A percentile compares a stretch with the other conserved stretches of the same genome.
Evolutionary conservation across 2,113 vertebrate genomes (phyloP).

Genomic region (Macroglossus sobrinus): DNA sequence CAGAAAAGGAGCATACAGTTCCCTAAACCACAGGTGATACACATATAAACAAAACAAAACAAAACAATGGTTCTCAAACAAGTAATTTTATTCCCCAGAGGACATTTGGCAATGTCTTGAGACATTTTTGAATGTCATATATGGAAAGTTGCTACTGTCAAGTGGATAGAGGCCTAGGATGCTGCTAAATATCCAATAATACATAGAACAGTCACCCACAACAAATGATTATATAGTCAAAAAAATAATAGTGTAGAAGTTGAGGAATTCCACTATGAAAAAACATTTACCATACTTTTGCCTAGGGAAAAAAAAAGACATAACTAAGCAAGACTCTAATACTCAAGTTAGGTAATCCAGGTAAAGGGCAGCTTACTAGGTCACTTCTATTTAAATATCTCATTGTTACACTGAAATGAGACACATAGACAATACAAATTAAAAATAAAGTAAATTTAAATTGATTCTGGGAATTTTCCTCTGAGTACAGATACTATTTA

Average conservation of each 20-base stretch:
- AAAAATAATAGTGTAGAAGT: neutral
- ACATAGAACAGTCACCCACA: neutral
- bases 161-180: neutral
- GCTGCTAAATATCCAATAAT: neutral
- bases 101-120: neutral
- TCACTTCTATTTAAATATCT: neutral
- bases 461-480: neutral
- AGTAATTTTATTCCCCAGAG: accelerated
- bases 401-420: neutral
- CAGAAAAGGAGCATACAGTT: neutral
- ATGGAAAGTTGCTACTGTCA: neutral
- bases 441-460: neutral
- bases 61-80: neutral
- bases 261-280: neutral
- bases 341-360: neutral
- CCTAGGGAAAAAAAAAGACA: neutral
- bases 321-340: neutral
- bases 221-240: neutral
- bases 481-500: neutral
- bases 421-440: neutral
- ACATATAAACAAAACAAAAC: neutral
- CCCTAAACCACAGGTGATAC: neutral
- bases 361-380: neutral
- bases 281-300: neutral
- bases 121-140: neutral